Conservation (phyloP, 1,140 invertebrate genomes). For the Homalodisca vitripennis region DNA sequence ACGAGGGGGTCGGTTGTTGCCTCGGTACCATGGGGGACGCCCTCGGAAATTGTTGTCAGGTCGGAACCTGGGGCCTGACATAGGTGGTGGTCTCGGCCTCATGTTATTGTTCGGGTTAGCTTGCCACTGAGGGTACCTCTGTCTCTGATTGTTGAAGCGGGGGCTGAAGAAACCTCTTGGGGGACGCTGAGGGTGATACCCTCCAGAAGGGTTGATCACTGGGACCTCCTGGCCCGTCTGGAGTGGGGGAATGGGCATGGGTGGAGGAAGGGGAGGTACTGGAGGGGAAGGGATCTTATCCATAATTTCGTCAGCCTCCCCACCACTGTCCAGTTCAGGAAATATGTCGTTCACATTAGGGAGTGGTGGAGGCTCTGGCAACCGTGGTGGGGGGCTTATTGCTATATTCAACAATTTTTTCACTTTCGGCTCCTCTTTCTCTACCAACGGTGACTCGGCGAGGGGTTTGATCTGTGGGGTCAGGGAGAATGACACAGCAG, state of each 20-base stretch:
- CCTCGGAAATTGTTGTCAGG: conserved; percentile 10
- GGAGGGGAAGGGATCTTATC: not conserved
- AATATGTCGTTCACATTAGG: conserved; percentile 19
- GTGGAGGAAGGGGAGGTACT: conserved; percentile 11
- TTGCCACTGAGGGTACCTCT: conserved; percentile 1
- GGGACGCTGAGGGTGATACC: conserved; percentile 31
- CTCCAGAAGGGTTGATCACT: conserved; percentile 26
- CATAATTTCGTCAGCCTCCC: not conserved
- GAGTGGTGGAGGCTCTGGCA: conserved; percentile 5
- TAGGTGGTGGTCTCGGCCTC: not conserved
- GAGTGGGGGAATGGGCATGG: not conserved
- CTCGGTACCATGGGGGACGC: conserved; percentile 6
- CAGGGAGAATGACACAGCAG: conserved; percentile 24
- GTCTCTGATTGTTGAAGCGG: conserved; percentile 1
- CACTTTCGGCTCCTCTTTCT: conserved; percentile 27
- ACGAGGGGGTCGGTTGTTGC: conserved; percentile 5
- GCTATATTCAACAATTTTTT: conserved; percentile 15
- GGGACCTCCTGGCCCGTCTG: not conserved
- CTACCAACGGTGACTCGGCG: conserved; percentile 19
- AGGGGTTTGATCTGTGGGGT: conserved; percentile 14
- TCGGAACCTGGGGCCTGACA: not conserved
- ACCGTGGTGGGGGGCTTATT: conserved; percentile 7
- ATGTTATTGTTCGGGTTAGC: not conserved
- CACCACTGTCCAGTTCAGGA: not conserved
- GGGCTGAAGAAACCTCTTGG: not conserved